phyloP scores from a whole-genome alignment of 2,797 vertebrate genomes.

The Atherinosoma microstoma region DNA sequence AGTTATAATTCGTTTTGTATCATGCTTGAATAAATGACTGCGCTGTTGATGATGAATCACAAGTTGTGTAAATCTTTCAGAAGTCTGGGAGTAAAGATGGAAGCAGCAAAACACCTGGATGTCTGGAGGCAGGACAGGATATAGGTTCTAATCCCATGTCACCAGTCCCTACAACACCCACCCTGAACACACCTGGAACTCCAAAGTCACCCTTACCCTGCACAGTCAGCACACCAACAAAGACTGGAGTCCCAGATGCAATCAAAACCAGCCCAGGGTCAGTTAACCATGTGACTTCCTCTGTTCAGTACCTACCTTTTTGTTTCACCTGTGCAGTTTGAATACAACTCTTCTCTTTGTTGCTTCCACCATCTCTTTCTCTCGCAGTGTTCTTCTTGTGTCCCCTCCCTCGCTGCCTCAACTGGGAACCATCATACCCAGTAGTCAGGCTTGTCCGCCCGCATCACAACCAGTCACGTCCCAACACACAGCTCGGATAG shows the following conservation, averaged over 20 bases:
- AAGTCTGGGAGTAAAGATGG: conserved; percentile 92
- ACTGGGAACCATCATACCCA: conserved; percentile 90
- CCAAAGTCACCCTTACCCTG: conserved; percentile 89
- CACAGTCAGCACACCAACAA: conserved; percentile 83
- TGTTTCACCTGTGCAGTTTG: neutral
- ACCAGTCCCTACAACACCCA: conserved; percentile 82
- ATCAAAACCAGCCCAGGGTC: conserved; percentile 92
- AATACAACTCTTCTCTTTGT: neutral
- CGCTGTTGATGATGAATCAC: neutral
- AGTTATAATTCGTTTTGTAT: neutral
- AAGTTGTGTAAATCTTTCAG: conserved; percentile 74
- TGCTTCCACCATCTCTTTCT: neutral
- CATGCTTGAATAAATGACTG: neutral
- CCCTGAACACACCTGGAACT: conserved; percentile 88
- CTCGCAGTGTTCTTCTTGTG: conserved; percentile 90
- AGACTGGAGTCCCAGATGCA: conserved; percentile 85
- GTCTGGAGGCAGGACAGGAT: conserved; percentile 80
- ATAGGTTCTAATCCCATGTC: conserved; percentile 85
- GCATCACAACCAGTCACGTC: conserved; percentile 79
- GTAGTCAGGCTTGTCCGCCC: conserved; percentile 81
- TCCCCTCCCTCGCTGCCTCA: conserved; percentile 94
- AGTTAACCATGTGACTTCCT: conserved; percentile 17
- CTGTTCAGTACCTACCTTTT: neutral
- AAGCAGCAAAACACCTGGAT: conserved; percentile 81
- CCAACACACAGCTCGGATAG: conserved; percentile 83